Evolutionary conservation across 2,113 vertebrate genomes (phyloP), one percentile per base, ranked within the genome.

Genomic region (Anser cygnoides): DNA sequence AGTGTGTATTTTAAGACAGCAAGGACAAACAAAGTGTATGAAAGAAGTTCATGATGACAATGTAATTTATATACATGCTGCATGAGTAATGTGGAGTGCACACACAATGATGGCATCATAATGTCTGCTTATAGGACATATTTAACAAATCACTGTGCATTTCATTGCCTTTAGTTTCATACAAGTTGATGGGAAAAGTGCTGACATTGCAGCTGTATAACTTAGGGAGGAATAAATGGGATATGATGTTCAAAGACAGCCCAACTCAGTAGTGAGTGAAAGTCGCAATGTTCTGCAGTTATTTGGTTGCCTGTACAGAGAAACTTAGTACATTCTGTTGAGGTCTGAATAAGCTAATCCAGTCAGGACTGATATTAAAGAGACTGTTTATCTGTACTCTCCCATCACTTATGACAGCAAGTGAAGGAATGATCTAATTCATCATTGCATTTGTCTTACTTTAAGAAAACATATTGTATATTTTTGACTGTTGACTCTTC

Each of bases 11-110:
- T 93, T 87, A 88, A 87, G 84, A 75, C 57, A 87, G 37, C 87
- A 95, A 97, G 95, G 93, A 83, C 88, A 95, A 90, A 87, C 20
- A 71, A 75, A 71, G 68, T 73, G 28, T 50, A 84, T 84, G 46
- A n/a, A 89, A 77, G 67, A 90, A 37, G 19, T 82, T 77, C 16
- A 18, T 59, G 63, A 88, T 90, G 82, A 88, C 94, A 96, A 55
- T 22, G 26, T 87, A 93, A 96, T 96, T 96, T 96, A 96, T 96
- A 95, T 97, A 94, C 68, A 75, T 57, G 29, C 41, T 71, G 18
- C 33, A 43, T 85, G 59, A 70, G 50, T 82, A 70, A 93, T 84
- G 76, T 5, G 6, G 58, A 92, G 37, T 41, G 83, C 78, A 52
- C 22, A 41, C 55, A 59, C 3, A 0, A 61, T 81, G 50, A 89